Conservation (phyloP, 92 coral and sea anemone species). For the Porites rus region DNA sequence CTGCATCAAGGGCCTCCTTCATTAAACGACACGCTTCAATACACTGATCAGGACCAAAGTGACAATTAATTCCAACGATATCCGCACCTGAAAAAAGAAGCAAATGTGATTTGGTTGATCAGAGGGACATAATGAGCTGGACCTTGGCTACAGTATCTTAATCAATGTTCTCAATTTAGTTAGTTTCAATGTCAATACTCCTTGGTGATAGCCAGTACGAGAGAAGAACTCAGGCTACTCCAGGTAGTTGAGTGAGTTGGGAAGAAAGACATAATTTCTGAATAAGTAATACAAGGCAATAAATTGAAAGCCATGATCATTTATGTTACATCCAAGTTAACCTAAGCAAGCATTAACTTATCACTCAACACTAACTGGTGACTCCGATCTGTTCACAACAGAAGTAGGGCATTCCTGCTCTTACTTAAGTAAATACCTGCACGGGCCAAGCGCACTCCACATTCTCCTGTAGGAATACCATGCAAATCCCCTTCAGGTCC, state of each 20-base stretch:
- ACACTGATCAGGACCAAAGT: slow-evolving; percentile 86
- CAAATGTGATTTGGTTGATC: not conserved
- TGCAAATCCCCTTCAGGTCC: slow-evolving; percentile 99
- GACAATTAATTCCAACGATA: slow-evolving; percentile 93
- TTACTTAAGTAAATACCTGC: slow-evolving; percentile 75
- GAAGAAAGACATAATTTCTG: no score
- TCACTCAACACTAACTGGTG: no score
- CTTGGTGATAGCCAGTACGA: no score
- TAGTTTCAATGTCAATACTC: no score
- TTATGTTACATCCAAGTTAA: not conserved
- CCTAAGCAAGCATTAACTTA: no score
- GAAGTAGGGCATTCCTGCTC: no score
- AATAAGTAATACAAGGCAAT: not conserved
- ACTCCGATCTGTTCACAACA: no score
- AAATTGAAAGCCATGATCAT: not conserved
- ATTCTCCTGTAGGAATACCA: slow-evolving; percentile 96
- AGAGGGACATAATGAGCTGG: not conserved
- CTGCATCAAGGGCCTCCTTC: slow-evolving; percentile 94
- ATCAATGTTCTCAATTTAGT: no score
- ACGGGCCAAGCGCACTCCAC: slow-evolving; percentile 94
- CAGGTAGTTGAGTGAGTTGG: no score
- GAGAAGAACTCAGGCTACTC: no score
- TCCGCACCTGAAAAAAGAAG: slow-evolving; percentile 83
- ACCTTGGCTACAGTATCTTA: no score
- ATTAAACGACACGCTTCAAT: slow-evolving; percentile 83